Evolutionary conservation across 1,140 invertebrate genomes (phyloP).

Genomic region (Formica selysi): DNA sequence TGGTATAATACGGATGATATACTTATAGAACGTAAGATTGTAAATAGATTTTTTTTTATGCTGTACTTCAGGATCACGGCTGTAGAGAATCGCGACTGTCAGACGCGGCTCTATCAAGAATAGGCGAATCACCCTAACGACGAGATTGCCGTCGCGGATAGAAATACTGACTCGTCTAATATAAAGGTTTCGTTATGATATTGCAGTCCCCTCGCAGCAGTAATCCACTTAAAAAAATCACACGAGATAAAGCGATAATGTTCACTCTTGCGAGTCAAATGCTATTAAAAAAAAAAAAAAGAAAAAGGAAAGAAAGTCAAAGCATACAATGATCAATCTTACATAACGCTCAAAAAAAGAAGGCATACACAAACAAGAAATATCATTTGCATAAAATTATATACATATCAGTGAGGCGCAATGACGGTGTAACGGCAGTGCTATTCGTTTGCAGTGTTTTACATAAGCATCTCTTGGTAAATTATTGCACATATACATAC

Average conservation of each 20-base stretch:
- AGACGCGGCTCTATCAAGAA: background rate
- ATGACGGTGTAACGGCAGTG: conserved; percentile 37
- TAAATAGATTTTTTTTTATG: background rate
- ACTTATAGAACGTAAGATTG: background rate
- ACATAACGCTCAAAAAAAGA: background rate
- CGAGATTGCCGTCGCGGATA: background rate
- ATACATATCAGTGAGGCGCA: background rate
- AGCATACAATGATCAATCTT: conserved; percentile 6
- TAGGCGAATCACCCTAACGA: background rate
- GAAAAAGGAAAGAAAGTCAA: background rate
- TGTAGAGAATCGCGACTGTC: conserved; percentile 8
- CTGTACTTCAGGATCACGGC: background rate
- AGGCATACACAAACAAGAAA: background rate
- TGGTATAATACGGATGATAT: conserved; percentile 14
- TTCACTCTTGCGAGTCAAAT: background rate
- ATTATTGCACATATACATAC: conserved; percentile 25
- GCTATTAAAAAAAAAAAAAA: background rate
- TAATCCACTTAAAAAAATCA: conserved; percentile 10
- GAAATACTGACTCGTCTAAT: conserved; percentile 47
- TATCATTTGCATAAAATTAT: background rate
- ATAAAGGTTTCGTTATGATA: conserved; percentile 7
- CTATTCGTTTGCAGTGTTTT: conserved; percentile 10
- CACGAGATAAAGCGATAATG: conserved; percentile 2
- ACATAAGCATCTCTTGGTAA: background rate
- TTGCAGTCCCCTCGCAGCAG: conserved; percentile 18